These are phyloP conservation scores for Ormyrus thymus DNA, from an alignment of 2,888 invertebrate species.

Conservation along the genomic window DNA sequence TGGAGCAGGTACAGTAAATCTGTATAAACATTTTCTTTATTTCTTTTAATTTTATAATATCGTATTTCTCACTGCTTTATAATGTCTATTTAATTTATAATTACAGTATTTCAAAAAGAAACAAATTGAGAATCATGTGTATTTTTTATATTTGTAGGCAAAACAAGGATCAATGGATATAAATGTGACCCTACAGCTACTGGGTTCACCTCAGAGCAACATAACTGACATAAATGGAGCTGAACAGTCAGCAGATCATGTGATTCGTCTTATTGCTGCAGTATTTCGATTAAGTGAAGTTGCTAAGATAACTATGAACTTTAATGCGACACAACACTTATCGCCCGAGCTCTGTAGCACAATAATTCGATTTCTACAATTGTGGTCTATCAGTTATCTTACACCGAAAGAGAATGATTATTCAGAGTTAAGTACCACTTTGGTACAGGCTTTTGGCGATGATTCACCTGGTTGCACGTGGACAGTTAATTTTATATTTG, in stretches of 20 bases:
- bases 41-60: too few species aligned
- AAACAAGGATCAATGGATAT: constrained; percentile 71
- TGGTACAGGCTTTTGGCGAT: constrained; percentile 80
- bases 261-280: constrained; percentile 81
- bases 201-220: constrained; percentile 75
- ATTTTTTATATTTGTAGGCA: constrained; percentile 55
- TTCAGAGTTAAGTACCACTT: constrained; percentile 78
- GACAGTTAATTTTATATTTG: constrained; percentile 80
- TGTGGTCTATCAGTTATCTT: constrained; percentile 86
- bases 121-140: neutral
- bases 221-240: constrained; percentile 66
- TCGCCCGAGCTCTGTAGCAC: constrained; percentile 88
- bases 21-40: too few species aligned
- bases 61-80: too few species aligned
- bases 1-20: constrained; percentile 74
- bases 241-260: constrained; percentile 67
- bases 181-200: constrained; percentile 75
- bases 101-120: neutral
- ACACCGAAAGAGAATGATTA: constrained; percentile 75
- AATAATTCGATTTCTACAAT: constrained; percentile 86
- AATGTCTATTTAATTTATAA: neutral
- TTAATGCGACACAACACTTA: constrained; percentile 81
- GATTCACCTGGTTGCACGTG: constrained; percentile 82
- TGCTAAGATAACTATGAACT: constrained; percentile 84
- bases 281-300: constrained; percentile 85